These are phyloP conservation scores for Meliscaeva auricollis DNA, from an alignment of 2,888 invertebrate species.

Conservation along the genomic window DNA sequence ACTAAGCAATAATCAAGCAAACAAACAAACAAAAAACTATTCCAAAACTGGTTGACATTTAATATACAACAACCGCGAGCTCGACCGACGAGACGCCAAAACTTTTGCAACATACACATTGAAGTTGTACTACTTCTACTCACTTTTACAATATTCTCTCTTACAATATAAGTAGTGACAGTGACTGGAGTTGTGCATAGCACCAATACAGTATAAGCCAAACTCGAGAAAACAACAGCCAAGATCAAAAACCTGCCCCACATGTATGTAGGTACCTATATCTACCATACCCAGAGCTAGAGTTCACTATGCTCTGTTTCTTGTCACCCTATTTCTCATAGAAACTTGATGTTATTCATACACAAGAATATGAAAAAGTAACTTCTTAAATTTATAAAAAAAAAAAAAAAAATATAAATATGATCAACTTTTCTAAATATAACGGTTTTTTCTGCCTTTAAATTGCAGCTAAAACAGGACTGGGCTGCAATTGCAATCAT, in stretches of 20 bases:
- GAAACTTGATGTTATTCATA: not conserved
- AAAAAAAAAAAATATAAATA: no score
- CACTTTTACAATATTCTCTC: no score
- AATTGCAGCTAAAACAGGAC: not conserved
- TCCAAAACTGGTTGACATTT: slow-evolving; percentile 66
- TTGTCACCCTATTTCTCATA: slow-evolving; percentile 45
- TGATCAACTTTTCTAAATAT: slow-evolving; percentile 13
- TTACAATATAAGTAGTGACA: not conserved
- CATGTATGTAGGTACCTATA: slow-evolving; percentile 29
- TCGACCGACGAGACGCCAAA: slow-evolving; percentile 14
- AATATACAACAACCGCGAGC: slow-evolving; percentile 32
- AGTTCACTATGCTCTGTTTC: slow-evolving; percentile 52
- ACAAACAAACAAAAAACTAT: slow-evolving; percentile 10
- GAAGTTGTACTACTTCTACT: slow-evolving; percentile 37
- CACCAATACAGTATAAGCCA: slow-evolving; percentile 19
- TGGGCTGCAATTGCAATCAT: not conserved
- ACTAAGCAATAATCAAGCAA: no score
- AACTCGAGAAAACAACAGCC: slow-evolving; percentile 25
- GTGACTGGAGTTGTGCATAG: not conserved
- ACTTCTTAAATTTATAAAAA: no score
- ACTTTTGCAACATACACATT: slow-evolving; percentile 39
- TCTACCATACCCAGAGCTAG: not conserved
- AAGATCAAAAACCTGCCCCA: slow-evolving; percentile 57
- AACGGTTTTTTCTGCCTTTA: slow-evolving; percentile 6
- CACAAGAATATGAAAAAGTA: not conserved